A percentile compares a stretch with the other conserved stretches of the same genome.
These are phyloP conservation scores for Amblyjoppa fuscipennis DNA, from an alignment of 2,888 invertebrate species.

Conservation along the genomic window DNA sequence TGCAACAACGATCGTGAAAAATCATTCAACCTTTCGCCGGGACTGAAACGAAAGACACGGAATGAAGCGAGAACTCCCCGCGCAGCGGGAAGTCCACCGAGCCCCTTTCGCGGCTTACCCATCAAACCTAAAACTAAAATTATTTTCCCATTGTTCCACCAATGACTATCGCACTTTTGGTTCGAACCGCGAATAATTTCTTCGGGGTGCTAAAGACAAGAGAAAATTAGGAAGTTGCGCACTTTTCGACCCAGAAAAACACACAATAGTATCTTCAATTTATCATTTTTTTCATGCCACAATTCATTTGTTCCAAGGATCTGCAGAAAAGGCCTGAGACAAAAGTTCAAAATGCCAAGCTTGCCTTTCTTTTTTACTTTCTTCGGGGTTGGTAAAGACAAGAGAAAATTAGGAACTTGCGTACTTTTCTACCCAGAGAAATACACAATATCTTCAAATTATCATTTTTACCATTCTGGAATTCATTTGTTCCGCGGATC, in stretches of 20 bases:
- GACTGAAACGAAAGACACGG: constrained; percentile 48
- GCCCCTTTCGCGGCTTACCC: constrained; percentile 41
- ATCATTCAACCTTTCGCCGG: constrained; percentile 38
- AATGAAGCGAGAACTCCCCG: constrained; percentile 63
- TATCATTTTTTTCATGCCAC: neutral
- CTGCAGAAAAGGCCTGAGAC: neutral
- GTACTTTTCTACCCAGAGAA: neutral
- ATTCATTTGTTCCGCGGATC: neutral
- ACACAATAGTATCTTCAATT: constrained; percentile 23
- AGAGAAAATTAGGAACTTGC: constrained; percentile 29
- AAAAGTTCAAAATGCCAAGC: neutral
- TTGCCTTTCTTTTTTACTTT: neutral
- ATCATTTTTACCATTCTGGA: neutral
- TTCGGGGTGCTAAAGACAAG: constrained; percentile 42
- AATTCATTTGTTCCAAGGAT: constrained; percentile 15
- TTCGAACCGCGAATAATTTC: constrained; percentile 40
- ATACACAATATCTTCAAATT: constrained; percentile 17
- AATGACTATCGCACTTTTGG: constrained; percentile 57
- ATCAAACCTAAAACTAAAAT: constrained; percentile 39
- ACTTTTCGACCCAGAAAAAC: neutral
- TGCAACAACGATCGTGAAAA: constrained; percentile 72
- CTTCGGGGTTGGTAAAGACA: constrained; percentile 32
- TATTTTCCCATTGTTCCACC: constrained; percentile 62
- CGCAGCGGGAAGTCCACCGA: constrained; percentile 72
- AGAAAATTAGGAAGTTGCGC: constrained; percentile 29